Evolutionary conservation across 2,888 invertebrate genomes (phyloP).

Genomic region (Adineta ricciae): DNA sequence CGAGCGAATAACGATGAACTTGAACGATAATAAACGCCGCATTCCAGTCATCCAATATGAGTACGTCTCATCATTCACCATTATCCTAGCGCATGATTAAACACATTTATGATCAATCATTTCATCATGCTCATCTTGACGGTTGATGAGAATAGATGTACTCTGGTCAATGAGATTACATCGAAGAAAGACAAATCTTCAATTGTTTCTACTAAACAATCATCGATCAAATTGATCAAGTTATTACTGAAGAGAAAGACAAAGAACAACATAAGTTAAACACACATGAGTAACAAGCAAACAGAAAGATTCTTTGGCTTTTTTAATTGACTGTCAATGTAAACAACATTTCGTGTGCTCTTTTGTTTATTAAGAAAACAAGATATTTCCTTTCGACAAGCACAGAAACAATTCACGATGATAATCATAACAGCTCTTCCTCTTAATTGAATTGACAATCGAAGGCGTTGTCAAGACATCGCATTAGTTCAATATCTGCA

Average conservation of each 20-base stretch:
- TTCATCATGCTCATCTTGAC: background rate
- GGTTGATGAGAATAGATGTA: background rate
- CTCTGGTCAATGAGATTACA: background rate
- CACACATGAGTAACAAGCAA: background rate
- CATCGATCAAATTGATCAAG: background rate
- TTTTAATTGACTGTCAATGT: background rate
- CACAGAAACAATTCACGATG: background rate
- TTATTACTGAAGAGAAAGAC: background rate
- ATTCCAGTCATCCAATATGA: background rate
- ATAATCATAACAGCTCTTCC: background rate
- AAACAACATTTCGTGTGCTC: background rate
- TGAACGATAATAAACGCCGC: background rate
- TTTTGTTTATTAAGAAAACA: background rate
- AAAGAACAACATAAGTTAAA: background rate
- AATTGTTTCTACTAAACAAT: background rate
- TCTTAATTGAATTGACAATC: conserved; percentile 1
- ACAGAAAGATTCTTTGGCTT: background rate
- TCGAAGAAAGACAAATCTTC: background rate
- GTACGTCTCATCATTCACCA: background rate
- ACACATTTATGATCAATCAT: background rate
- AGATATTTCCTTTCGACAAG: background rate
- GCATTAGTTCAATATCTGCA: background rate
- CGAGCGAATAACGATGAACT: conserved; percentile 15
- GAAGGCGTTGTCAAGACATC: background rate
- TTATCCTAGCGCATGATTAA: background rate